A percentile compares a stretch with the other conserved stretches of the same genome.
phyloP scores from a whole-genome alignment of 1,140 invertebrate species.

The Calosoma granatense region DNA sequence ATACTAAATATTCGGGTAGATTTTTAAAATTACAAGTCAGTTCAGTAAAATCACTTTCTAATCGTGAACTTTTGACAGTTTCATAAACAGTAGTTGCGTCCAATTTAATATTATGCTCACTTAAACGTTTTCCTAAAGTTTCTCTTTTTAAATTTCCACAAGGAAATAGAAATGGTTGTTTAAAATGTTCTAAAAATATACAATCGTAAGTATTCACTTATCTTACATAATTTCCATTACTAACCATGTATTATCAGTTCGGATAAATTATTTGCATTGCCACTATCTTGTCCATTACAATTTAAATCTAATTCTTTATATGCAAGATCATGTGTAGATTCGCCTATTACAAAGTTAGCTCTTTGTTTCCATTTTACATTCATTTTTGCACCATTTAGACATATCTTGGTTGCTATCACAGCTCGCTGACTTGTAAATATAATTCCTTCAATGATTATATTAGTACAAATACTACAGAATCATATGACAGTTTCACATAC shows the following conservation, averaged over 20 bases:
- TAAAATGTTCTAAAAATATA: constrained; percentile 22
- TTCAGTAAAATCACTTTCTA: constrained; percentile 27
- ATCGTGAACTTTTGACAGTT: constrained; percentile 28
- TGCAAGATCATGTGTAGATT: constrained; percentile 30
- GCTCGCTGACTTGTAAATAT: constrained; percentile 38
- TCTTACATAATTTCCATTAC: constrained; percentile 11
- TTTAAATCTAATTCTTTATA: constrained; percentile 25
- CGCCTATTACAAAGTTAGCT: constrained; percentile 37
- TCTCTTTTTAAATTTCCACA: constrained; percentile 39
- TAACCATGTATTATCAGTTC: constrained; percentile 31
- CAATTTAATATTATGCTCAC: constrained; percentile 25
- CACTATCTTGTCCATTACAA: constrained; percentile 31
- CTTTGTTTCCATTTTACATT: constrained; percentile 29
- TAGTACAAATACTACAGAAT: not conserved
- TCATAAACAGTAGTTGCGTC: constrained; percentile 32
- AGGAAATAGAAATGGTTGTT: constrained; percentile 36
- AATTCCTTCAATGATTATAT: constrained; percentile 22
- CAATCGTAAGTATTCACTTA: not conserved
- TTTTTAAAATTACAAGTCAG: constrained; percentile 23
- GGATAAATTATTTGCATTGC: constrained; percentile 35
- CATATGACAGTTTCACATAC: not conserved
- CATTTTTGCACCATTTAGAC: constrained; percentile 18
- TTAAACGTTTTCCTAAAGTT: constrained; percentile 28
- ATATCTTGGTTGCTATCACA: constrained; percentile 29
- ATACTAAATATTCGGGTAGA: constrained; percentile 33